phyloP scores from a whole-genome alignment of 2,797 vertebrate genomes.

The Sebastes goodei region DNA sequence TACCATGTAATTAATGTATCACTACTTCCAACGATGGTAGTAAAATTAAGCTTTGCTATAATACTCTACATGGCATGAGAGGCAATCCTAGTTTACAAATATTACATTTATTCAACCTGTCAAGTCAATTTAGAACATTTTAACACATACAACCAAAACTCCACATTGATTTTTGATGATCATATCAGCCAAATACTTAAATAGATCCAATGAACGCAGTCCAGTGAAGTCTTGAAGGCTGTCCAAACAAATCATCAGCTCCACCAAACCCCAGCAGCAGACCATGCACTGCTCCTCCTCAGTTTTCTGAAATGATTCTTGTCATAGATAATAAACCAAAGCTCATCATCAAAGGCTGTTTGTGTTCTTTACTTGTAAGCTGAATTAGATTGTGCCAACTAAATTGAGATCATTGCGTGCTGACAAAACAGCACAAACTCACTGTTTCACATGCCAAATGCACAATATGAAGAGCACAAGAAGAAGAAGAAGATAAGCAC shows the following conservation, averaged over 20 bases:
- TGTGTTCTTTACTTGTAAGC: constrained; percentile 19
- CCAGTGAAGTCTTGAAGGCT: constrained; percentile 2
- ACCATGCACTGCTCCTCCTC: constrained; percentile 19
- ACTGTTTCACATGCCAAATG: not conserved
- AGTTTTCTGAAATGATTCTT: constrained; percentile 28
- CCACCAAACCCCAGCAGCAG: constrained; percentile 18
- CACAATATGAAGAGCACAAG: not conserved
- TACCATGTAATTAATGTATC: not conserved
- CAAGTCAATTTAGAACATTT: not conserved
- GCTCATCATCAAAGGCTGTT: constrained; percentile 18
- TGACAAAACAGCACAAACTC: constrained; percentile 8
- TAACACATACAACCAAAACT: not conserved
- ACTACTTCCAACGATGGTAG: not conserved
- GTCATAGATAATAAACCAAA: constrained; percentile 36
- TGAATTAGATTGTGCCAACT: constrained; percentile 18
- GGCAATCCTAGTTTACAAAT: not conserved
- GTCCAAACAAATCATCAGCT: constrained; percentile 39
- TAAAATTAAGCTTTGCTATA: not conserved
- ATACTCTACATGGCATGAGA: not conserved
- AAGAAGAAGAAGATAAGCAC: not conserved
- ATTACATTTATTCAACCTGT: not conserved
- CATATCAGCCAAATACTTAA: not conserved
- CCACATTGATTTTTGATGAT: not conserved
- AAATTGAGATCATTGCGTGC: constrained; percentile 18
- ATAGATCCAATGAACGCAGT: not conserved